Percentiles rank a stretch among this genome's conserved stretches.
Conservation (phyloP, 1,140 invertebrate genomes). For the Harpegnathos saltator region DNA sequence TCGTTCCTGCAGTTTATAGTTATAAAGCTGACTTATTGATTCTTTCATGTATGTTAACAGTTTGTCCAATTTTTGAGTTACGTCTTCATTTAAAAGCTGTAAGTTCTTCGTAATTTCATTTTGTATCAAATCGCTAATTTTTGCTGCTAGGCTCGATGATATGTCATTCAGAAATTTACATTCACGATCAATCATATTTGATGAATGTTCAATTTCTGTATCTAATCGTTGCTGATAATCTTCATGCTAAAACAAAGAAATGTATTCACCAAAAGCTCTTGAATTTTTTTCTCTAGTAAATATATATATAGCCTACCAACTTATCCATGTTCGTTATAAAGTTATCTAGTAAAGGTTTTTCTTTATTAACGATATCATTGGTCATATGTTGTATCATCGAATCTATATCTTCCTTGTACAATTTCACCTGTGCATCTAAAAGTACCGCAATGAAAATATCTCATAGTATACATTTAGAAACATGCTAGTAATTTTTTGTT, state of each 20-base stretch:
- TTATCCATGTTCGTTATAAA: conserved; percentile 71
- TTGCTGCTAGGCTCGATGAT: conserved; percentile 71
- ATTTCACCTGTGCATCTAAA: conserved; percentile 64
- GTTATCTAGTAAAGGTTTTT: conserved; percentile 60
- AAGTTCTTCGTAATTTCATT: conserved; percentile 79
- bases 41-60: conserved; percentile 71
- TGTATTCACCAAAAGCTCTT: conserved; percentile 32
- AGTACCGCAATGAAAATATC: conserved; percentile 38
- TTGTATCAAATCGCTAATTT: conserved; percentile 75
- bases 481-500: conserved; percentile 44
- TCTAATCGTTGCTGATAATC: conserved; percentile 77
- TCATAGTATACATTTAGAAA: not conserved
- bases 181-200: conserved; percentile 73
- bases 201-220: conserved; percentile 66
- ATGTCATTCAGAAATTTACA: conserved; percentile 65
- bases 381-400: conserved; percentile 72
- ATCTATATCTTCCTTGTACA: conserved; percentile 70
- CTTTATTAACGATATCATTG: conserved; percentile 68
- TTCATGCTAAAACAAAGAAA: conserved; percentile 72
- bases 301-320: conserved; percentile 72
- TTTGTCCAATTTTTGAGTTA: conserved; percentile 75
- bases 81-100: conserved; percentile 66
- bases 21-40: conserved; percentile 73
- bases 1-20: conserved; percentile 67
- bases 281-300: conserved; percentile 38